Base-by-base conservation (phyloP, 2,888 invertebrate species). In the Baronia brevicornis region DNA sequence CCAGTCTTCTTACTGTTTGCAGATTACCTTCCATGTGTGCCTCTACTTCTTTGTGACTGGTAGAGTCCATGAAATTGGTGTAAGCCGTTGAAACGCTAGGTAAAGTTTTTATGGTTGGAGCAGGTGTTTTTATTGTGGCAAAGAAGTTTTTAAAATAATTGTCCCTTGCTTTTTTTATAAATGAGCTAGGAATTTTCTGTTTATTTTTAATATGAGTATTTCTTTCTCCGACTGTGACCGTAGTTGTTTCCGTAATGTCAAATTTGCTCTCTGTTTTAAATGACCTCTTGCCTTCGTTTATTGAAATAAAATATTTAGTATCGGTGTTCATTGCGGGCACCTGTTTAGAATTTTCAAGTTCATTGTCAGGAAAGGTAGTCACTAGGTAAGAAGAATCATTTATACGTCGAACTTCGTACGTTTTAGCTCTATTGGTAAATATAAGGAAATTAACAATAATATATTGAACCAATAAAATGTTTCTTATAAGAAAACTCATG, bases 331-430 rank as follows among this genome's bases (percentile, higher is more conserved):
- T 28, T n/a, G 39, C 20, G 17, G n/a, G n/a, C n/a, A 20, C 26
- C 5, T 10, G 28, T 27, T 38, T 39, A 12, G 39, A 35, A 28
- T 44, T 46, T 12, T 49, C 51, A 32, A 54, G 51, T 14, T 69
- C 62, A 9, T 50, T 41, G 28, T 72, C 70, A 20, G 72, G 66
- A 9, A 66, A 43, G 36, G 52, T 62, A 3, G 69, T 77, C 2
- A 82, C 77, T 27, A 82, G 43, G 36, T 67, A 80, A 1, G 69
- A 54, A 0, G 73, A 57, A 15, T 68, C 63, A 47, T 79, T 78
- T 7, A 82, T 41, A 6, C 69, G 66, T 7, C 54, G 61, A 5
- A 82, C 75, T 59, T 72, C 64, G 40, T 69, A 82, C 2, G 75
- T 75, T 49, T 67, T 70, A 1, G 68, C 54, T 43, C 65, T 53